phyloP scores from a whole-genome alignment of 35 echinoderm and acorn worm genomes.

The Apostichopus parvimensis region DNA sequence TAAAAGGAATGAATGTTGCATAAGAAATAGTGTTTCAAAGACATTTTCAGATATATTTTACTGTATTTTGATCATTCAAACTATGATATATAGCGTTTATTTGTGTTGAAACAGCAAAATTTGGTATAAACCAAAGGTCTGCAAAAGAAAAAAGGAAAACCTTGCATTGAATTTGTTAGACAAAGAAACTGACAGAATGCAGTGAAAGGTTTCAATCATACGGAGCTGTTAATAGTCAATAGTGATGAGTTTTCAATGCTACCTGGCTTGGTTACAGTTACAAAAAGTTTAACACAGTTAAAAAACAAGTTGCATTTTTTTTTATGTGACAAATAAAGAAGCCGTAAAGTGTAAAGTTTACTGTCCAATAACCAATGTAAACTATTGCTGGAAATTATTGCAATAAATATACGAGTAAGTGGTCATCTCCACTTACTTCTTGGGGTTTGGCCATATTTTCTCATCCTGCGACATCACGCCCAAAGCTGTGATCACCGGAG shows the following conservation, averaged over 20 bases:
- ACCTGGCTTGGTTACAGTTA: not conserved
- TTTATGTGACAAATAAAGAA: not conserved
- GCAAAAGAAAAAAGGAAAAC: too few species aligned
- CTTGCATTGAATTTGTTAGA: too few species aligned
- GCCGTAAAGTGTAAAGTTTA: not conserved
- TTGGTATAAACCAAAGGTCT: too few species aligned
- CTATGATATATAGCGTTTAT: too few species aligned
- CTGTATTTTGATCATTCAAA: too few species aligned
- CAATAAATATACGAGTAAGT: not conserved
- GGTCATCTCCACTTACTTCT: conserved; percentile 58
- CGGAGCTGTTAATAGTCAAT: not conserved
- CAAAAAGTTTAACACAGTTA: not conserved
- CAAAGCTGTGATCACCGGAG: conserved; percentile 82
- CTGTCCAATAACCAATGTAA: not conserved
- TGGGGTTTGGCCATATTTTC: conserved; percentile 63
- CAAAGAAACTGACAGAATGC: too few species aligned
- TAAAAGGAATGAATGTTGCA: not conserved
- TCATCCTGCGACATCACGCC: conserved; percentile 80
- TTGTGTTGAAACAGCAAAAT: too few species aligned
- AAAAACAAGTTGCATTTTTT: not conserved
- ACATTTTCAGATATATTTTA: too few species aligned
- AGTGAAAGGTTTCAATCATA: not conserved
- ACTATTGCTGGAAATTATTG: too few species aligned
- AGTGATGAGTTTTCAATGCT: not conserved
- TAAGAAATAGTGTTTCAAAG: not conserved